Conservation (phyloP, 2,797 vertebrate genomes). For the Melanotaenia pygmaea region DNA sequence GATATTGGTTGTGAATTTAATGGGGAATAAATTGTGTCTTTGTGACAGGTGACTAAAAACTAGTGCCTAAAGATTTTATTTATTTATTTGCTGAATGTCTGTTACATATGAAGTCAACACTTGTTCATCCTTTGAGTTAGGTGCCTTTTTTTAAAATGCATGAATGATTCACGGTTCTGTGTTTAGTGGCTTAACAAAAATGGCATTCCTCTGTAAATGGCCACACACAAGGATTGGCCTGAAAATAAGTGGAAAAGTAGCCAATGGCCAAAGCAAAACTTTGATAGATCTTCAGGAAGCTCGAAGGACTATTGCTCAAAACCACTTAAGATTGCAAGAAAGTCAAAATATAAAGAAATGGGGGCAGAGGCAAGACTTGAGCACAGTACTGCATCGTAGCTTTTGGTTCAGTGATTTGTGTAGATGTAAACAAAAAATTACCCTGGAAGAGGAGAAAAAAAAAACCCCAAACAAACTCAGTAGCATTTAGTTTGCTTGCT, state of each 20-base stretch:
- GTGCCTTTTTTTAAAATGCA: too few relatives aligned
- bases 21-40: not conserved
- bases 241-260: not conserved
- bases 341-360: not conserved
- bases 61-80: not conserved
- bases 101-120: not conserved
- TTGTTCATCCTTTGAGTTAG: not conserved
- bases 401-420: not conserved
- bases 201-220: not conserved
- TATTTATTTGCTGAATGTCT: not conserved
- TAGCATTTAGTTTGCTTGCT: constrained; percentile 32
- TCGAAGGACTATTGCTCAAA: not conserved
- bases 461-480: not conserved
- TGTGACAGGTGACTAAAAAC: not conserved
- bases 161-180: not conserved
- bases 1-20: not conserved
- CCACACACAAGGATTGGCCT: not conserved
- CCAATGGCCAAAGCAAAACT: not conserved
- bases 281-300: not conserved
- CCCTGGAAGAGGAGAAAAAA: not conserved
- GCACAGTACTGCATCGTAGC: not conserved
- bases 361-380: not conserved
- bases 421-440: constrained; percentile 1
- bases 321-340: not conserved
- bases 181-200: not conserved